These are phyloP conservation scores for Galagoides demidoff DNA, from an alignment of 2,797 vertebrate species.

Conservation along the genomic window DNA sequence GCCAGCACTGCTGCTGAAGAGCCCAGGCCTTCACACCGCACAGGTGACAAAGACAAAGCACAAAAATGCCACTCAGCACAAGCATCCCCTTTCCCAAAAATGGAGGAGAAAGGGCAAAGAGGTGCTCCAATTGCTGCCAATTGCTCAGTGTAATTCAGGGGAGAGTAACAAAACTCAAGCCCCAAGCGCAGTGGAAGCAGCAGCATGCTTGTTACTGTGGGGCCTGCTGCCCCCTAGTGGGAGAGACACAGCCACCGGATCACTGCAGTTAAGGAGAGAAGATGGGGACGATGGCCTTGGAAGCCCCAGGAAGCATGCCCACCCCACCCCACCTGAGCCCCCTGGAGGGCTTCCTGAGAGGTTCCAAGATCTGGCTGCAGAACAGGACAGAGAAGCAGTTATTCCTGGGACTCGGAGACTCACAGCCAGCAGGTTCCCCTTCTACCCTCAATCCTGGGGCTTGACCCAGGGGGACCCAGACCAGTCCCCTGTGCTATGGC, in stretches of 20 bases:
- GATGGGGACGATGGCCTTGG: constrained; percentile 54
- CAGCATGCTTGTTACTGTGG: not conserved
- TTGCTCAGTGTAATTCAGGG: not conserved
- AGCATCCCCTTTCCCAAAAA: not conserved
- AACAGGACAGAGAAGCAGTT: constrained; percentile 24
- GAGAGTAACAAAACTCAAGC: not conserved
- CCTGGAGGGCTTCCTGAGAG: not conserved
- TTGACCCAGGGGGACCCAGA: constrained; percentile 12
- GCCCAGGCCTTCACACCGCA: not conserved
- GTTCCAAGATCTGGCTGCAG: not conserved
- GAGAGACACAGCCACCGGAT: constrained; percentile 5
- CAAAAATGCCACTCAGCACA: not conserved
- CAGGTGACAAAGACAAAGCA: constrained; percentile 21
- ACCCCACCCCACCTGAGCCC: not conserved
- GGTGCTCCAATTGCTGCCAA: not conserved
- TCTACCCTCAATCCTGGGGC: not conserved
- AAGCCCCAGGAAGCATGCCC: constrained; percentile 10
- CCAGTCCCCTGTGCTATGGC: constrained; percentile 36
- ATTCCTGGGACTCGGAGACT: not conserved
- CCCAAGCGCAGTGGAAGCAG: not conserved
- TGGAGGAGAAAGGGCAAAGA: not conserved
- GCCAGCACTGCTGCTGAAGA: not conserved
- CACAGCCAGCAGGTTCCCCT: not conserved
- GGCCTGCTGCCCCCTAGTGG: constrained; percentile 85
- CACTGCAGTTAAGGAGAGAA: not conserved